phyloP scores from a whole-genome alignment of 2,888 invertebrate species.

The Aplocera efformata region DNA sequence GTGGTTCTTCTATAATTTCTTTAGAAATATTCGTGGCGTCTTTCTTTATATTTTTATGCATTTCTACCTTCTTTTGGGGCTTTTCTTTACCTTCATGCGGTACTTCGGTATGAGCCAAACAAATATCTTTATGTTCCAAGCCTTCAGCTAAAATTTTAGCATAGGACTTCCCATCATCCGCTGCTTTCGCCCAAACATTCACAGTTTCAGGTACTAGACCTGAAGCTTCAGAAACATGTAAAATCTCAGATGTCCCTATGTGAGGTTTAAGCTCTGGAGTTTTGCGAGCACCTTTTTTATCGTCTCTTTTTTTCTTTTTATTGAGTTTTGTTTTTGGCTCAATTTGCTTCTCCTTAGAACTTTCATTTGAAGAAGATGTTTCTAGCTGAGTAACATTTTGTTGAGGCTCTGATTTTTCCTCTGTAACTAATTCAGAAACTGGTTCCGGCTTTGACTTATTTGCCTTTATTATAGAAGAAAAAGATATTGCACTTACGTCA shows the following conservation, averaged over 20 bases:
- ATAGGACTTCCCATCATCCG: slow-evolving; percentile 84
- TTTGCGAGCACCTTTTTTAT: slow-evolving; percentile 39
- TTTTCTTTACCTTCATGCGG: slow-evolving; percentile 5
- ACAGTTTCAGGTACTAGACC: slow-evolving; percentile 28
- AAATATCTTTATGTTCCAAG: slow-evolving; percentile 31
- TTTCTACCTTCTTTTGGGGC: slow-evolving; percentile 29
- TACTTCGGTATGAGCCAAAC: slow-evolving; percentile 8
- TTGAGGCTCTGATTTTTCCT: slow-evolving; percentile 14
- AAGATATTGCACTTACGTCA: slow-evolving; percentile 29
- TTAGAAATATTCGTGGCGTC: slow-evolving; percentile 14
- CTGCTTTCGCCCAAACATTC: slow-evolving; percentile 75
- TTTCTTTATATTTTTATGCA: slow-evolving; percentile 23
- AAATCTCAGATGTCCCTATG: neutral
- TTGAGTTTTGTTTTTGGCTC: slow-evolving; percentile 53
- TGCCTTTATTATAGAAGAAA: slow-evolving; percentile 44
- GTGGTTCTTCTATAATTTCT: slow-evolving; percentile 3
- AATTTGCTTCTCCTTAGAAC: slow-evolving; percentile 30
- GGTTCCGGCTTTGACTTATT: slow-evolving; percentile 32
- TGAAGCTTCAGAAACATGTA: slow-evolving; percentile 12
- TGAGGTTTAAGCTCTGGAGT: slow-evolving; percentile 19
- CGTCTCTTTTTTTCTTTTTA: slow-evolving; percentile 60
- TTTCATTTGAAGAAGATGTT: slow-evolving; percentile 20
- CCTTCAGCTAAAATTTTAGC: slow-evolving; percentile 83
- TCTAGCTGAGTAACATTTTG: slow-evolving; percentile 15
- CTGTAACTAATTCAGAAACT: slow-evolving; percentile 15